A percentile compares a stretch with the other conserved stretches of the same genome.
Conservation (phyloP, 2,797 vertebrate genomes). For the Sphenopsis melanotis region DNA sequence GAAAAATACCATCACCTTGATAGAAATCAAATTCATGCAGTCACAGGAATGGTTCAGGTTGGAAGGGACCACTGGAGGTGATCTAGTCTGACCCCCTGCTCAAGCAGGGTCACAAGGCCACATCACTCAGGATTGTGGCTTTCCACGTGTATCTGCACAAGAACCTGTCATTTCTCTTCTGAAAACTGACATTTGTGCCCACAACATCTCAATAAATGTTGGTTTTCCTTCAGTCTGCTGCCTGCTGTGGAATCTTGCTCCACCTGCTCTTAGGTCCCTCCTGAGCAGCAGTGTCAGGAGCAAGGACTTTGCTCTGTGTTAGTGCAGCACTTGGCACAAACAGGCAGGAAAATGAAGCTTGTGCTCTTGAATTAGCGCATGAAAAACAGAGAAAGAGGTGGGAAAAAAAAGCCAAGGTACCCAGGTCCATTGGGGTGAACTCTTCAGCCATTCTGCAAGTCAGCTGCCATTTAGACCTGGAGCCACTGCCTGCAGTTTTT, state of each 20-base stretch:
- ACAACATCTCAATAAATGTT: not conserved
- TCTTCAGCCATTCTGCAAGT: not conserved
- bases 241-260: not conserved
- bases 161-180: not conserved
- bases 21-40: not conserved
- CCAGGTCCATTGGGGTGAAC: not conserved
- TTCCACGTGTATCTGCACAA: not conserved
- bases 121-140: not conserved
- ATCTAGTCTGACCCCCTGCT: not conserved
- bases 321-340: not conserved
- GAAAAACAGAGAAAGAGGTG: not conserved
- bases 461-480: not conserved
- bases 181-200: not conserved
- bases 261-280: not conserved
- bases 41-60: not conserved
- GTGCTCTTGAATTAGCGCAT: not conserved
- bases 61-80: not conserved
- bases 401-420: rapidly evolving
- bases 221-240: not conserved
- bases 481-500: rapidly evolving
- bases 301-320: not conserved
- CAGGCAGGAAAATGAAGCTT: not conserved
- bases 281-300: not conserved
- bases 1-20: rapidly evolving
- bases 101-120: not conserved